These are phyloP conservation scores for Lepas anatifera DNA, from an alignment of 2,888 invertebrate genomes.

Conservation along the genomic window DNA sequence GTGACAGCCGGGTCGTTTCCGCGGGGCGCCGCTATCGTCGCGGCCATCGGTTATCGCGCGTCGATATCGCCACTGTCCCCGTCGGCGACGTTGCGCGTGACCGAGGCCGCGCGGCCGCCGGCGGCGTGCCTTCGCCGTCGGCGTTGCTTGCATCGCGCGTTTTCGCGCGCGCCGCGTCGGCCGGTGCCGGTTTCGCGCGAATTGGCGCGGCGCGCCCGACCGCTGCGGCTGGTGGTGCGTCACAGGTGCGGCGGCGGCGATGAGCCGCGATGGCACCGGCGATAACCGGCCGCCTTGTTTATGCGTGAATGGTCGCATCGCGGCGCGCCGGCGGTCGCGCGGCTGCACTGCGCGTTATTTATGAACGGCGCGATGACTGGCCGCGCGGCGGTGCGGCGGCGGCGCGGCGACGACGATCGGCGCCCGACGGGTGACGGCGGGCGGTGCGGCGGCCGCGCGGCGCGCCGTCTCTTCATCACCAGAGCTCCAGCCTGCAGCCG, in stretches of 20 bases:
- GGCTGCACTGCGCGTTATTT: slow-evolving; percentile 6
- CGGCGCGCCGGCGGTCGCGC: background rate
- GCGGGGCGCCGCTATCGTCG: slow-evolving; percentile 8
- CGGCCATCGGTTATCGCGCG: background rate
- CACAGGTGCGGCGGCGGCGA: background rate
- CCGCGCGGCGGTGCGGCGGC: too few relatives aligned
- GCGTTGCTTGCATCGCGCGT: background rate
- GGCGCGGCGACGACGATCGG: background rate
- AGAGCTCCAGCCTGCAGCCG: background rate
- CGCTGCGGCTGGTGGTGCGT: background rate
- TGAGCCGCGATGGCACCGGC: background rate
- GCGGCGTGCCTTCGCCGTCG: too few relatives aligned
- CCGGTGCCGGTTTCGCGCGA: background rate
- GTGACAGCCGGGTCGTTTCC: slow-evolving; percentile 7
- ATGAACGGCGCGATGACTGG: slow-evolving; percentile 6
- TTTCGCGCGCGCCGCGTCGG: background rate
- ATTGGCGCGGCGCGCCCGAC: background rate
- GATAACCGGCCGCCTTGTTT: background rate
- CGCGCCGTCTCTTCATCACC: background rate
- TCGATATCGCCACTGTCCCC: background rate
- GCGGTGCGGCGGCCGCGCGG: background rate
- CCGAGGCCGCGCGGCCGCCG: background rate
- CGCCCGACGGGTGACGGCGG: background rate
- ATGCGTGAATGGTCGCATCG: background rate
- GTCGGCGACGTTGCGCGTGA: background rate